Evolutionary conservation across 2,888 invertebrate genomes (phyloP), one percentile per base, ranked within the genome.

Genomic region (Agonum fuliginosum): DNA sequence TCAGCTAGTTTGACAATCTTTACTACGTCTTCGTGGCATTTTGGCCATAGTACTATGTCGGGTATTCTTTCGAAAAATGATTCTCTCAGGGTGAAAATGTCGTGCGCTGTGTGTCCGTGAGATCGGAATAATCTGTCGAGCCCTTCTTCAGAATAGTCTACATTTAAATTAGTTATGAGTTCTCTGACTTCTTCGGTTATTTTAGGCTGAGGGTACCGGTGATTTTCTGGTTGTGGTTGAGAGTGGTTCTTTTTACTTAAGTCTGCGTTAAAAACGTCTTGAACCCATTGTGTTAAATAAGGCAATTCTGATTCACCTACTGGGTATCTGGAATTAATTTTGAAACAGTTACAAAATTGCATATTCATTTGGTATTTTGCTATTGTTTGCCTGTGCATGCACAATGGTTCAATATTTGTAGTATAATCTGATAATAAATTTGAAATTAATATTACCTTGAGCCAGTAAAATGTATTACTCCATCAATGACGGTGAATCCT

Each of bases 11-110:
- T 87, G 0, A 99, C 94, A 81, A 99, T 89, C 82, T 90, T 89
- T 78, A 93, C 93, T 2, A 97, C 97, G 82, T 97, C 94, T n/a
- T 93, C 91, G 85, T 98, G 97, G 80, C 89, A 90, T 48, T 89
- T 91, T 46, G 98, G 98, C 98, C 98, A 99, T 0, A 97, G 89
- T 0, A 99, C 94, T 10, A 98, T 86, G 84, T 99, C 99, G 1
- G 98, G 98, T 84, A 99, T 95, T 82, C 98, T 90, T 76, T 91
- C 90, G 83, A 96, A 94, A 51, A 85, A 87, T 78, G 95, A 94
- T 73, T 90, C 89, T 82, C 96, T 89, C 74, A 98, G 86, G 10
- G 90, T 89, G 81, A 93, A 93, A 79, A 99, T 94, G 84, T 99
- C 99, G 81, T 95, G 92, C 65, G 99, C 87, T 0, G 97, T 97